A percentile compares a stretch with the other conserved stretches of the same genome.
Conservation (phyloP, 1,140 invertebrate species). For the Agraylea sexmaculata region DNA sequence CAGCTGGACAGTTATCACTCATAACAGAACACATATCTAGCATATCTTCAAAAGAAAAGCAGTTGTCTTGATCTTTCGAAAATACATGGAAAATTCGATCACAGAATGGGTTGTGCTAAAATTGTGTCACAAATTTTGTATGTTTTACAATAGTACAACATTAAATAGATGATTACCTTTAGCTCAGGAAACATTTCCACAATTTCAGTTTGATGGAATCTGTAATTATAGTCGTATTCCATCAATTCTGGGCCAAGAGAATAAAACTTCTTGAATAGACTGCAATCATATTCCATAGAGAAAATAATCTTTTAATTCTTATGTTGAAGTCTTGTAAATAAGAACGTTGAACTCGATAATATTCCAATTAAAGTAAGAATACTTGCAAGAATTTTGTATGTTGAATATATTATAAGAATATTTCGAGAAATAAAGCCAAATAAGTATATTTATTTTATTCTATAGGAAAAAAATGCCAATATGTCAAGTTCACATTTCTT, state of each 20-base stretch:
- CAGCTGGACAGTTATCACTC: conserved; percentile 51
- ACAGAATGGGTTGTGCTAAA: conserved; percentile 60
- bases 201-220: conserved; percentile 36
- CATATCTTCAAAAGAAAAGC: conserved; percentile 62
- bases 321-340: too few species aligned
- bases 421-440: too few species aligned
- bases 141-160: conserved; percentile 1
- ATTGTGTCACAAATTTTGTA: too few species aligned
- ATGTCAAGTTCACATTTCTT: too few species aligned
- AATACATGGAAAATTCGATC: conserved; percentile 59
- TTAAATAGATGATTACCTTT: conserved; percentile 28
- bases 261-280: conserved; percentile 43
- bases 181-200: conserved; percentile 41
- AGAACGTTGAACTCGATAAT: too few species aligned
- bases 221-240: conserved; percentile 32
- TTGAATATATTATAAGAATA: too few species aligned
- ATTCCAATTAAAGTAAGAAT: too few species aligned
- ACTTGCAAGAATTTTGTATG: too few species aligned
- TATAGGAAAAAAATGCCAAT: too few species aligned
- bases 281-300: too few species aligned
- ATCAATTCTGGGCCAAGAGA: conserved; percentile 33
- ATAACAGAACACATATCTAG: conserved; percentile 65
- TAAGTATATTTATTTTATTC: too few species aligned
- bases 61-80: conserved; percentile 50
- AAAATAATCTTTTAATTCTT: too few species aligned